Percentiles rank a stretch among this genome's conserved stretches.
Evolutionary conservation across 2,888 invertebrate species (phyloP).

Genomic region (Meteorus colon): DNA sequence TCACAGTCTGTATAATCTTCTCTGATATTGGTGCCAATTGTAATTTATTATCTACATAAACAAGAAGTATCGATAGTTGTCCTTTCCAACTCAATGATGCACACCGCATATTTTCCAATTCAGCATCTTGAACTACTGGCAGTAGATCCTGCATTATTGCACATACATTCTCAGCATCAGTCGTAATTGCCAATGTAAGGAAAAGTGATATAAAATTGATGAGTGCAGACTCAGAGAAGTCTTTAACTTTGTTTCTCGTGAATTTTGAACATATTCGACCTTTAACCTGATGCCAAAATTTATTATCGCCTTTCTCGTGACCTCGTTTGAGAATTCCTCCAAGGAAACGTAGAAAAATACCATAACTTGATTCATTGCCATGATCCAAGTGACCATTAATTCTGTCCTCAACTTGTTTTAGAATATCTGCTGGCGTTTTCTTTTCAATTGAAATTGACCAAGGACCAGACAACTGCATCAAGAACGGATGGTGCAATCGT

Average conservation of each 20-base stretch:
- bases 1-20: slow-evolving; percentile 52
- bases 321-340: slow-evolving; percentile 68
- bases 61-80: slow-evolving; percentile 62
- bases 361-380: slow-evolving; percentile 73
- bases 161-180: slow-evolving; percentile 71
- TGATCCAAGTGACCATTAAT: slow-evolving; percentile 61
- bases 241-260: slow-evolving; percentile 75
- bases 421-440: slow-evolving; percentile 63
- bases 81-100: slow-evolving; percentile 65
- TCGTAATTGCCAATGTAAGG: slow-evolving; percentile 72
- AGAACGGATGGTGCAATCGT: slow-evolving; percentile 76
- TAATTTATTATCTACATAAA: slow-evolving; percentile 63
- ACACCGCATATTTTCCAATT: slow-evolving; percentile 56
- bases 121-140: slow-evolving; percentile 59
- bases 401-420: slow-evolving; percentile 70
- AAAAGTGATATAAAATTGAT: slow-evolving; percentile 76
- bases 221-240: slow-evolving; percentile 76
- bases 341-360: slow-evolving; percentile 73
- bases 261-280: slow-evolving; percentile 78
- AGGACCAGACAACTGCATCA: slow-evolving; percentile 72
- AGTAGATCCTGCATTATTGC: slow-evolving; percentile 66
- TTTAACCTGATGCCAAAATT: slow-evolving; percentile 74
- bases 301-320: slow-evolving; percentile 60
- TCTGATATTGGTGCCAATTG: slow-evolving; percentile 54
- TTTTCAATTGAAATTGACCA: slow-evolving; percentile 72